phyloP scores from a whole-genome alignment of 2,797 vertebrate species.

The Botia almorhae region DNA sequence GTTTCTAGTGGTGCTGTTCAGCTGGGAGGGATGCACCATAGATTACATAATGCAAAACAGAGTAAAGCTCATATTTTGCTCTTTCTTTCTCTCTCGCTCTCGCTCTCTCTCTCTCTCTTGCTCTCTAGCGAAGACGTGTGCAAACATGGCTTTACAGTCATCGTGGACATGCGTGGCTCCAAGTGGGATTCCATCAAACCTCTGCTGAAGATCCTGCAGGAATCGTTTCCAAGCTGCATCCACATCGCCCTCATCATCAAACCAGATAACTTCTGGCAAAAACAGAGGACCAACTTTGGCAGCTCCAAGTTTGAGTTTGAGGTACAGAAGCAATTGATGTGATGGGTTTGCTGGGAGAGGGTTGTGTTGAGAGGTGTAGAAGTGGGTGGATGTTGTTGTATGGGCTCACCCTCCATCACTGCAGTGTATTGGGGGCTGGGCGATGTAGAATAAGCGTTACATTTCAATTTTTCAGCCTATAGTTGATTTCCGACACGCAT shows the following conservation, averaged over 20 bases:
- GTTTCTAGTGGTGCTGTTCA: background rate
- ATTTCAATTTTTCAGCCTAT: background rate
- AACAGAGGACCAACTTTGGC: slow-evolving; percentile 91
- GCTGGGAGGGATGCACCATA: slow-evolving; percentile 34
- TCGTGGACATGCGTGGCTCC: slow-evolving; percentile 91
- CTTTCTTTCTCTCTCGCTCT: slow-evolving; percentile 44
- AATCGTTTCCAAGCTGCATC: slow-evolving; percentile 89
- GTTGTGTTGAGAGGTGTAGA: background rate
- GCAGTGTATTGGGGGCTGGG: background rate
- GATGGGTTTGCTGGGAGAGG: background rate
- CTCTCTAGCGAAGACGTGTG: slow-evolving; percentile 84
- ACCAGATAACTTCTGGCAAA: slow-evolving; percentile 99
- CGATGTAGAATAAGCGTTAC: background rate
- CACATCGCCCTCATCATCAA: slow-evolving; percentile 95
- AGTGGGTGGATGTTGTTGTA: background rate
- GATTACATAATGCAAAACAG: slow-evolving; percentile 52
- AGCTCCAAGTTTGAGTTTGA: slow-evolving; percentile 91
- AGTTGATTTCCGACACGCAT: background rate
- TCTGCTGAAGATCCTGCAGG: slow-evolving; percentile 88
- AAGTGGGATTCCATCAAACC: slow-evolving; percentile 93
- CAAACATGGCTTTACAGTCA: slow-evolving; percentile 89
- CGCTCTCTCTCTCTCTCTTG: slow-evolving; percentile 70
- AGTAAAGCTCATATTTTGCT: slow-evolving; percentile 39
- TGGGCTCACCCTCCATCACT: background rate
- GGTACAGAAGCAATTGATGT: slow-evolving; percentile 73